Conservation (phyloP, 2,113 vertebrate genomes). For the Panthera leo region DNA sequence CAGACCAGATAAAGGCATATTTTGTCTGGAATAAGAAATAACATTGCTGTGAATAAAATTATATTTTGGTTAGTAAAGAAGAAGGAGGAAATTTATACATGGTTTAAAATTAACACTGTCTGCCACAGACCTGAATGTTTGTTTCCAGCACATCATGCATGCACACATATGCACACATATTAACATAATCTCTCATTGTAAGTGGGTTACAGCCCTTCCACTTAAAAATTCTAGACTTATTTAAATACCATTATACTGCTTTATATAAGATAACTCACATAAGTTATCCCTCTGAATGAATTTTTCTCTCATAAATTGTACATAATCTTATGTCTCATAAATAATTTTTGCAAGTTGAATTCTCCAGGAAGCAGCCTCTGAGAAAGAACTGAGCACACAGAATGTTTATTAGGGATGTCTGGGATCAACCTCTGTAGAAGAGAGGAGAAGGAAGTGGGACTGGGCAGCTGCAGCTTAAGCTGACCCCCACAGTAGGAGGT, state of each 20-base stretch:
- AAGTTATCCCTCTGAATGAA: not conserved
- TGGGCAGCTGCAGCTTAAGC: not conserved
- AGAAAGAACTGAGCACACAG: not conserved
- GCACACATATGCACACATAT: not conserved
- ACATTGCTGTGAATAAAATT: not conserved
- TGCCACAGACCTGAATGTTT: not conserved
- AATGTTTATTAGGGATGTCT: not conserved
- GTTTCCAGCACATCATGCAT: not conserved
- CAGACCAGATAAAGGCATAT: not conserved
- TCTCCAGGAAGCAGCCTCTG: not conserved
- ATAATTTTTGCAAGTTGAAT: not conserved
- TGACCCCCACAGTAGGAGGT: not conserved
- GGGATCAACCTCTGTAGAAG: not conserved
- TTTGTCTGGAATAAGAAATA: slow-evolving; percentile 1
- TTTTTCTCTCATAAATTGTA: not conserved
- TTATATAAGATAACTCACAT: not conserved
- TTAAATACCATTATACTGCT: not conserved
- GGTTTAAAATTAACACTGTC: not conserved
- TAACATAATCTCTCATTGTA: not conserved
- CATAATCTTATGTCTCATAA: not conserved
- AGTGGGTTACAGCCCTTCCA: not conserved
- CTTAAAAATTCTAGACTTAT: not conserved
- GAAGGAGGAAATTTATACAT: not conserved
- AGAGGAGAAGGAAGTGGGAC: not conserved
- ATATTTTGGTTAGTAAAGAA: slow-evolving; percentile 40